Conservation (phyloP, 2,888 invertebrate species). For the Lepeophtheirus nordmannii region DNA sequence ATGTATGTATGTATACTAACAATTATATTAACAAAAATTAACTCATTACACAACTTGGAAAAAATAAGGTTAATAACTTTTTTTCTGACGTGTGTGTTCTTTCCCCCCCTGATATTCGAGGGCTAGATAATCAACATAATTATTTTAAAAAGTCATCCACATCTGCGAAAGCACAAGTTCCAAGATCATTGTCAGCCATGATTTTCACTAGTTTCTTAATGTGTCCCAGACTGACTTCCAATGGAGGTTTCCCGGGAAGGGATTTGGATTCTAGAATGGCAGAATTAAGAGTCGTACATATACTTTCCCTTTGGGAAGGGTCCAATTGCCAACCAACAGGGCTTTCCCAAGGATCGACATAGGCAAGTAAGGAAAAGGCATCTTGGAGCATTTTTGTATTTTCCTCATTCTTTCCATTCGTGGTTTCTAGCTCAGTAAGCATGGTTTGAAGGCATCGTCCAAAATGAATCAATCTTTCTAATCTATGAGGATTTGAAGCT, state of each 20-base stretch:
- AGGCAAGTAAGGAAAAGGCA: conserved; percentile 92
- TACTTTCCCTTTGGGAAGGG: conserved; percentile 80
- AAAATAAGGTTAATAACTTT: neutral
- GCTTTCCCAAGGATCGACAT: conserved; percentile 93
- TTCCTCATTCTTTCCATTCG: neutral
- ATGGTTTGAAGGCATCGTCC: conserved; percentile 13
- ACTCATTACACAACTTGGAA: neutral
- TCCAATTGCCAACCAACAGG: conserved; percentile 91
- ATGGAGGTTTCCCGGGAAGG: conserved; percentile 72
- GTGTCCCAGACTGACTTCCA: conserved; percentile 82
- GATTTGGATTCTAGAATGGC: conserved; percentile 89
- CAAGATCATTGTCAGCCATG: conserved; percentile 75
- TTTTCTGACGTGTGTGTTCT: neutral
- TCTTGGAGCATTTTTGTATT: conserved; percentile 46
- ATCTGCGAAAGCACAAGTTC: conserved; percentile 86
- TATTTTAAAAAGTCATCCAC: conserved; percentile 12
- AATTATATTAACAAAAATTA: conserved; percentile 3
- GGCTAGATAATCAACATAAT: neutral
- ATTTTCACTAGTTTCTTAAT: conserved; percentile 70
- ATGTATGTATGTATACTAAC: neutral
- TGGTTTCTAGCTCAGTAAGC: conserved; percentile 1
- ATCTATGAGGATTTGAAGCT: neutral
- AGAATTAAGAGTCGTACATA: conserved; percentile 89
- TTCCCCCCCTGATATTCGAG: neutral
- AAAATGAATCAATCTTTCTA: conserved; percentile 7